Evolutionary conservation across 1,140 invertebrate genomes (phyloP).

Genomic region (Drosophila athabasca): DNA sequence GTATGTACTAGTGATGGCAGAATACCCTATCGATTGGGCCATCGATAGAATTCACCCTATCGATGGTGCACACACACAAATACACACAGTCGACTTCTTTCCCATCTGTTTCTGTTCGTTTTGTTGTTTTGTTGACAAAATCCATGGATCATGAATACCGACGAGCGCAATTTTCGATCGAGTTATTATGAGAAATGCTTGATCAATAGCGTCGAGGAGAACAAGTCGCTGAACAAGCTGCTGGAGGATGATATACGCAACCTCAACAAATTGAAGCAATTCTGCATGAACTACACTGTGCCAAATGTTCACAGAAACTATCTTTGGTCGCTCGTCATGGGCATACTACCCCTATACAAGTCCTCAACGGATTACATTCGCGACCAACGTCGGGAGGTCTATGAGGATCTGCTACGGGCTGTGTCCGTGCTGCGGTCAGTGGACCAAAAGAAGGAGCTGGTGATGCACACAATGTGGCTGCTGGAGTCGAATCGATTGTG

Average conservation of each 20-base stretch:
- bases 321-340: slow-evolving; percentile 94
- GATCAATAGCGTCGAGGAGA: slow-evolving; percentile 94
- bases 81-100: slow-evolving; percentile 1
- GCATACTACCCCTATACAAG: slow-evolving; percentile 88
- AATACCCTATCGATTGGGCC: no score
- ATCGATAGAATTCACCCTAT: neutral
- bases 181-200: slow-evolving; percentile 93
- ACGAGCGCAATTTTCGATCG: slow-evolving; percentile 94
- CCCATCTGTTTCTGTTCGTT: no score
- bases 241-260: slow-evolving; percentile 94
- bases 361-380: slow-evolving; percentile 90
- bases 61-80: slow-evolving; percentile 3
- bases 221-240: slow-evolving; percentile 95
- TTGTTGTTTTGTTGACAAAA: no score
- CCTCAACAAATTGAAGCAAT: slow-evolving; percentile 91
- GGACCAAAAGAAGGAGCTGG: slow-evolving; percentile 85
- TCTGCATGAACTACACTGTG: slow-evolving; percentile 93
- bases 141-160: slow-evolving; percentile 83
- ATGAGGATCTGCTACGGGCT: slow-evolving; percentile 89
- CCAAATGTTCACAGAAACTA: slow-evolving; percentile 91
- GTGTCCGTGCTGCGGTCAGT: slow-evolving; percentile 86
- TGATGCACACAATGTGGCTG: slow-evolving; percentile 91
- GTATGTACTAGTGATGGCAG: slow-evolving; percentile 31
- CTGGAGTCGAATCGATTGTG: slow-evolving; percentile 88
- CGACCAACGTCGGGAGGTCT: slow-evolving; percentile 89